Evolutionary conservation across 2,888 invertebrate species (phyloP).

Genomic region (Adelognathus sp.): DNA sequence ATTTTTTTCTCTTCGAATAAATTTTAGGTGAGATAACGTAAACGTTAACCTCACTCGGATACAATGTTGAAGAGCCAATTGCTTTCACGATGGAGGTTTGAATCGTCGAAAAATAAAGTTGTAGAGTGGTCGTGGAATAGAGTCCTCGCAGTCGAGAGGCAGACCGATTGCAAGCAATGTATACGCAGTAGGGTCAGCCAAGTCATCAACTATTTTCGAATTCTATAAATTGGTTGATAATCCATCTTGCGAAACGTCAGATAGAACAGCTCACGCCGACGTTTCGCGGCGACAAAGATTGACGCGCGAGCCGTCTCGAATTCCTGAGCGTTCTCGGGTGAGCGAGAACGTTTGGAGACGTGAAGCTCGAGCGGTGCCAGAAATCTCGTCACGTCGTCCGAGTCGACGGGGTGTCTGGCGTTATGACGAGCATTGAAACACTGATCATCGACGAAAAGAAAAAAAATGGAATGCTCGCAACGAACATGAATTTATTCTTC

Average conservation of each 20-base stretch:
- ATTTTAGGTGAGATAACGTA: neutral
- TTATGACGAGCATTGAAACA: neutral
- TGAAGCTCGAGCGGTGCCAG: slow-evolving; percentile 18
- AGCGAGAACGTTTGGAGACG: neutral
- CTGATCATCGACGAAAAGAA: no score
- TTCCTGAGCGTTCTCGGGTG: neutral
- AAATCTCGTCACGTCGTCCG: slow-evolving; percentile 16
- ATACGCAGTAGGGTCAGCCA: neutral
- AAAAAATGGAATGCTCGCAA: no score
- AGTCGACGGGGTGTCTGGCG: neutral
- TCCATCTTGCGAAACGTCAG: slow-evolving; percentile 5
- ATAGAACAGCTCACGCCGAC: neutral
- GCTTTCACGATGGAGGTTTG: neutral
- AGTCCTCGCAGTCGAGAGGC: neutral
- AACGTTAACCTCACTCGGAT: neutral
- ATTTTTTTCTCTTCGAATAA: neutral
- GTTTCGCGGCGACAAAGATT: slow-evolving; percentile 9
- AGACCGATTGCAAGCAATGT: neutral
- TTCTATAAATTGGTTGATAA: slow-evolving; percentile 28
- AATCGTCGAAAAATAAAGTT: neutral
- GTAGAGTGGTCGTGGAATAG: neutral
- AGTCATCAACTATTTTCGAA: slow-evolving; percentile 32
- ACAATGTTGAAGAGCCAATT: neutral
- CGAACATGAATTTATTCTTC: no score
- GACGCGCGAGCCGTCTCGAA: slow-evolving; percentile 28